Evolutionary conservation across 2,113 vertebrate species (phyloP), one percentile per base, ranked within the genome.

Genomic region (Gallinago undulata): DNA sequence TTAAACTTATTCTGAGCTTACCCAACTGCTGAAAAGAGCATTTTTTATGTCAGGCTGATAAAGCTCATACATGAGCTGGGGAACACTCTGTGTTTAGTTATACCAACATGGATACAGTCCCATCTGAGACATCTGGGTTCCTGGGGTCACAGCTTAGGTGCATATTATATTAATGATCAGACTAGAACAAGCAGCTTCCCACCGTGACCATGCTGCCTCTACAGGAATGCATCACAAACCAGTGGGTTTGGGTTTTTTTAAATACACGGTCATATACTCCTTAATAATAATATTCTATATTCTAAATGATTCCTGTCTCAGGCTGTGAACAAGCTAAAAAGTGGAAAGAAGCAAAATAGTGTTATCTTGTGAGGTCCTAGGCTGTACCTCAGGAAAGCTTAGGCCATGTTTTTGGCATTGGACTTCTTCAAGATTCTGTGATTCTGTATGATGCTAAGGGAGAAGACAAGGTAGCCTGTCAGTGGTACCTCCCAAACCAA

Each of bases 51-150:
- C 45, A 50, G 50, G 63, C 31, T 91, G 63, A 83, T 77, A 91
- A 94, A 80, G 24, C 37, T 57, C 25, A 50, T 0, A 0, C 57
- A 53, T 11, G 11, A 93, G 24, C 68, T 64, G 51, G 48, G 48
- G 89, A 94, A 35, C n/a, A 55, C 50, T 90, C 69, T 91, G 62
- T 76, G 47, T 51, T 48, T 89, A 33, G 75, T 92, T 53, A 76
- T 41, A 74, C 19, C 50, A 55, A 24, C 35, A 55, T 63, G 80
- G 41, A 67, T 55, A 18, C 31, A 63, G 68, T 77, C 50, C 55
- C n/a, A 21, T 64, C 18, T 48, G 64, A 75, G 64, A 68, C 8
- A 45, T 33, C 27, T 75, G 64, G 43, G 33, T 43, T 91, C 64
- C 89, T 67, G 56, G 37, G 82, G 69, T 31, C 48, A 56, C 39